phyloP scores from a whole-genome alignment of 2,113 vertebrate genomes.

The Lonchura striata region DNA sequence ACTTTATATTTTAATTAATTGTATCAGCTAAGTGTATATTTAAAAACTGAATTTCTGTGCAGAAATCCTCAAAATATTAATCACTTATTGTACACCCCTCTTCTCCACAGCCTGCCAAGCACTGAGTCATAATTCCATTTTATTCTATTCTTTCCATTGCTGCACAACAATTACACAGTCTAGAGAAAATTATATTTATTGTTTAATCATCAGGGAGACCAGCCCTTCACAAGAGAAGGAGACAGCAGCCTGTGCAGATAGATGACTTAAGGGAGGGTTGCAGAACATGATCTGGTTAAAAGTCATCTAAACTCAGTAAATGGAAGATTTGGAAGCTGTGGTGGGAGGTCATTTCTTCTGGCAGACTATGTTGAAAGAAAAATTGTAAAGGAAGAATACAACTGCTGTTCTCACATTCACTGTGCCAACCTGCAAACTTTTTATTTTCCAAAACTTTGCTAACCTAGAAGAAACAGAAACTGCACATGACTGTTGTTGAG shows the following conservation, averaged over 20 bases:
- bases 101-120: constrained; percentile 56
- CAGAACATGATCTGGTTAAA: background rate
- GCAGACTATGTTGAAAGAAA: background rate
- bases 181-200: constrained; percentile 45
- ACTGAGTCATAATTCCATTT: constrained; percentile 66
- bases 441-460: background rate
- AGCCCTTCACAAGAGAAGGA: constrained; percentile 20
- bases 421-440: background rate
- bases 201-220: constrained; percentile 47
- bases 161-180: constrained; percentile 59
- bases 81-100: constrained; percentile 1
- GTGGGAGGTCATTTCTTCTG: background rate
- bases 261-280: background rate
- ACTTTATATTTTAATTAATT: constrained; percentile 68
- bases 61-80: constrained; percentile 49
- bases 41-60: constrained; percentile 45
- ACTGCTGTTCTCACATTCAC: background rate
- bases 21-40: constrained; percentile 51
- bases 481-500: background rate
- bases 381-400: background rate
- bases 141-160: constrained; percentile 64
- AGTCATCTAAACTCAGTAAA: background rate
- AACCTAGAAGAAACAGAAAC: background rate
- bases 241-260: background rate
- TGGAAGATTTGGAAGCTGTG: background rate